Conservation (phyloP, 1,140 invertebrate genomes). For the Sitophilus oryzae region DNA sequence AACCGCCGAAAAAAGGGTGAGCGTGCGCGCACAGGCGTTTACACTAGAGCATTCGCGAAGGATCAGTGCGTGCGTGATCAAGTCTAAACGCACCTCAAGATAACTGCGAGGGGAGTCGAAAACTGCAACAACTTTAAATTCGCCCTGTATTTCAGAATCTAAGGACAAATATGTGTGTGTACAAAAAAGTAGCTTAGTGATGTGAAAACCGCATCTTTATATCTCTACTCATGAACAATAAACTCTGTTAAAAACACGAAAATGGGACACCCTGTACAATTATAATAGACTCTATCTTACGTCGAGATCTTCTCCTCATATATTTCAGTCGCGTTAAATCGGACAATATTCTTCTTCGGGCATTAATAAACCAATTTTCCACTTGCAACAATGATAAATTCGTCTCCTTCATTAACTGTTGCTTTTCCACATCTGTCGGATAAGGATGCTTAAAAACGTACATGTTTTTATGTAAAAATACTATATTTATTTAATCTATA, state of each 20-base stretch:
- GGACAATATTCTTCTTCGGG: conserved; percentile 28
- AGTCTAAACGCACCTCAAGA: too few species aligned
- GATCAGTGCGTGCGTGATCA: too few species aligned
- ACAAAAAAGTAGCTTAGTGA: background rate
- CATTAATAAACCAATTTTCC: conserved; percentile 36
- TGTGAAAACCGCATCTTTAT: background rate
- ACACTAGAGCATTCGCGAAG: too few species aligned
- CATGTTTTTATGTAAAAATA: background rate
- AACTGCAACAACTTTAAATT: background rate
- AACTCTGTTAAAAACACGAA: background rate
- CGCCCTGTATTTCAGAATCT: too few species aligned
- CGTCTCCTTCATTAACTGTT: conserved; percentile 32
- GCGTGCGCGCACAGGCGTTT: too few species aligned
- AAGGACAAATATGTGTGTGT: too few species aligned
- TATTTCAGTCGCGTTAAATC: conserved; percentile 27
- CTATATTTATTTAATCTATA: background rate
- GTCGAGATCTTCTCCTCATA: conserved; percentile 2
- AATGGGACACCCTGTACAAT: background rate
- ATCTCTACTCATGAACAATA: background rate
- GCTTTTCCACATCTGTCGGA: conserved; percentile 33
- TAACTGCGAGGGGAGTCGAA: too few species aligned
- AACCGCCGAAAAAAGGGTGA: too few species aligned
- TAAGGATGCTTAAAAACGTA: conserved; percentile 29
- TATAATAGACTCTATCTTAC: background rate
- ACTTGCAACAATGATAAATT: conserved; percentile 32